These are phyloP conservation scores for Chaunax sp. DNA, from an alignment of 2,797 vertebrate species.

Conservation along the genomic window DNA sequence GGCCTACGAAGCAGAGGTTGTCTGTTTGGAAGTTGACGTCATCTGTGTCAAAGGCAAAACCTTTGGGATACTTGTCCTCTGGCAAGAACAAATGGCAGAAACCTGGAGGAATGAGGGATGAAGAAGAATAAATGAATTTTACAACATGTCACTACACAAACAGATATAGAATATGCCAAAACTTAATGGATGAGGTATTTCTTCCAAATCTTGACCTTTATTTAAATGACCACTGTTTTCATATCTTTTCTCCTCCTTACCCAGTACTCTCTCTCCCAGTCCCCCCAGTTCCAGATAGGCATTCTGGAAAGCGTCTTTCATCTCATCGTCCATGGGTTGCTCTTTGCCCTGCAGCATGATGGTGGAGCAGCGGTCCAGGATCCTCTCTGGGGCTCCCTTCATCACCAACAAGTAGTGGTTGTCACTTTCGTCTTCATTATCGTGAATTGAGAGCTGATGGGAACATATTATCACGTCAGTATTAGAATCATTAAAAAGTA, in stretches of 20 bases:
- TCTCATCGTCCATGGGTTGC: conserved; percentile 90
- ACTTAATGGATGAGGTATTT: neutral
- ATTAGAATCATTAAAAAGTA: neutral
- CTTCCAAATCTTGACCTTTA: neutral
- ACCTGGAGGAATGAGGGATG: conserved; percentile 68
- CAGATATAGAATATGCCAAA: neutral
- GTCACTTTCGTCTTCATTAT: conserved; percentile 85
- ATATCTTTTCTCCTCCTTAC: conserved; percentile 63
- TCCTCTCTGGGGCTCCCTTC: conserved; percentile 93
- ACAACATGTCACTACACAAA: neutral
- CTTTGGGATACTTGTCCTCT: conserved; percentile 92
- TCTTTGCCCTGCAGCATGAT: conserved; percentile 92
- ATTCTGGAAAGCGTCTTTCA: conserved; percentile 94
- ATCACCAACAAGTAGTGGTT: conserved; percentile 92
- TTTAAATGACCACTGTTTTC: neutral
- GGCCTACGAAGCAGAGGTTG: conserved; percentile 92
- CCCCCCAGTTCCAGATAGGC: conserved; percentile 92
- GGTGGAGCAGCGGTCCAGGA: conserved; percentile 91
- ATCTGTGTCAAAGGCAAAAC: conserved; percentile 93
- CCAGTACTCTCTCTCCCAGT: conserved; percentile 90
- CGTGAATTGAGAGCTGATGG: conserved; percentile 89
- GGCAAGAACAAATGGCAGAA: conserved; percentile 91
- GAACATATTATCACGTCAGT: neutral
- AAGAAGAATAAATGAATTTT: neutral
- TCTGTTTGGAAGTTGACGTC: conserved; percentile 93